phyloP scores from a whole-genome alignment of 1,140 invertebrate genomes.

The Tetragnatha versicolor region DNA sequence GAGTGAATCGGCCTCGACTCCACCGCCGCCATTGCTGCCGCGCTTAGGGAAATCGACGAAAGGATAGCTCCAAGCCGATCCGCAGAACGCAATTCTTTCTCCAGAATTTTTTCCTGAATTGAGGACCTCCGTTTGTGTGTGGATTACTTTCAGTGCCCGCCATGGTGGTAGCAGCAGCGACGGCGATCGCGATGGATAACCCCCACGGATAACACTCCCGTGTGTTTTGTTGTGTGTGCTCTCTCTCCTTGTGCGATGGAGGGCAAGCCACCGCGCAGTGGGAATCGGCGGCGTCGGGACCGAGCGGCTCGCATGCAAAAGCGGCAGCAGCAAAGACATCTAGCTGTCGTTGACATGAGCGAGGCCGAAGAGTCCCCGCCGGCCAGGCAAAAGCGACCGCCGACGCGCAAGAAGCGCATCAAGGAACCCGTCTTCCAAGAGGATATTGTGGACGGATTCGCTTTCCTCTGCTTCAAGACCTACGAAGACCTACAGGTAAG shows the following conservation, averaged over 20 bases:
- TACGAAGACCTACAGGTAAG: conserved; percentile 94
- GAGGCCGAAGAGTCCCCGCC: conserved; percentile 49
- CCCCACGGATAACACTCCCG: not conserved
- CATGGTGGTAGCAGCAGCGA: conserved; percentile 5
- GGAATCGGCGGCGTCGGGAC: conserved; percentile 43
- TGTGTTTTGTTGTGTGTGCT: conserved; percentile 15
- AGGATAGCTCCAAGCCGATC: not conserved
- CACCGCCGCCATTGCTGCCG: conserved; percentile 50
- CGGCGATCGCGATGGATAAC: conserved; percentile 42
- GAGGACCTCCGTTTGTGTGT: not conserved
- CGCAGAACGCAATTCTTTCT: not conserved
- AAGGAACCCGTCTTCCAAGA: conserved; percentile 71
- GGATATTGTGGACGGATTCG: conserved; percentile 96
- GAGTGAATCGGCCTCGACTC: conserved; percentile 43
- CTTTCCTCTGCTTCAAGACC: conserved; percentile 90
- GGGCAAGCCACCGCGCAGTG: conserved; percentile 32
- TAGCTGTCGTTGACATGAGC: conserved; percentile 34
- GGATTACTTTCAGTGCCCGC: not conserved
- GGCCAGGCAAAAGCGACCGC: conserved; percentile 37
- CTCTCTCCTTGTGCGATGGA: conserved; percentile 5
- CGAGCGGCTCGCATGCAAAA: conserved; percentile 48
- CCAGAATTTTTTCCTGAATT: not conserved
- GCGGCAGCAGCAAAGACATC: conserved; percentile 42
- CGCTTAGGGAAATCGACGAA: conserved; percentile 18
- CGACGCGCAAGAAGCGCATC: conserved; percentile 51